Base-by-base conservation (phyloP, 53 echinoderm and acorn worm species). In the Paracentrotus lividus region DNA sequence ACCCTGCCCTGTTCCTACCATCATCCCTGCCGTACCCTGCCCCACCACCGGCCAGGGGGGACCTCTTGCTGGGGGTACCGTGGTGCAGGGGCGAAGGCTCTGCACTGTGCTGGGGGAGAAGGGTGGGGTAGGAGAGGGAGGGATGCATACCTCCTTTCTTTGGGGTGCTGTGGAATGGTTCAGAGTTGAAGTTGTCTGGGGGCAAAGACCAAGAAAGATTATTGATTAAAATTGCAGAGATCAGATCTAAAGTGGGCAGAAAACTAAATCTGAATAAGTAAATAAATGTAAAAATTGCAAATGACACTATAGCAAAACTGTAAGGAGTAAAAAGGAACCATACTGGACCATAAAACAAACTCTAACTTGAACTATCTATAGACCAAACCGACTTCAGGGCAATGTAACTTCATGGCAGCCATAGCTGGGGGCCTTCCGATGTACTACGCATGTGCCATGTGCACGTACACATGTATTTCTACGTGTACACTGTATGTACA, bases 161-260 rank as follows among this genome's bases (percentile, higher is more conserved):
- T 58, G 95, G 96, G 5, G 95, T 95, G 77, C 94, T 94, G 90
- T 95, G 95, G 85, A 92, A 94, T 5, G 96, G 94, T 65, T 94
- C 92, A 38, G 91, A 91, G 33, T 45, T 51, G 23, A 91, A 75
- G 91, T 49, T 91, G 15, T 91, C 91, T 91, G 91, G 2, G 24
- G 59, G 21, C 15, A 33, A 38, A 87, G 58, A 26, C 27, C 13
- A 85, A 7, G 26, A 49, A 85, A 85, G 16, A 26, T 15, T 0
- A 26, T 85, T 49, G 15, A 7, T 18, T 52, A 2, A n/a, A n/a
- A n/a, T n/a, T n/a, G n/a, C n/a, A n/a, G 34, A 24, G 8, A 12
- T 77, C 16, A 38, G 21, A n/a, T n/a, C n/a, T n/a, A n/a, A n/a
- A n/a, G n/a, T n/a, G n/a, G n/a, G 24, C 59, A 59, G 0, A 59